Evolutionary conservation across 2,113 vertebrate genomes (phyloP).

Genomic region (Aegotheles bennettii): DNA sequence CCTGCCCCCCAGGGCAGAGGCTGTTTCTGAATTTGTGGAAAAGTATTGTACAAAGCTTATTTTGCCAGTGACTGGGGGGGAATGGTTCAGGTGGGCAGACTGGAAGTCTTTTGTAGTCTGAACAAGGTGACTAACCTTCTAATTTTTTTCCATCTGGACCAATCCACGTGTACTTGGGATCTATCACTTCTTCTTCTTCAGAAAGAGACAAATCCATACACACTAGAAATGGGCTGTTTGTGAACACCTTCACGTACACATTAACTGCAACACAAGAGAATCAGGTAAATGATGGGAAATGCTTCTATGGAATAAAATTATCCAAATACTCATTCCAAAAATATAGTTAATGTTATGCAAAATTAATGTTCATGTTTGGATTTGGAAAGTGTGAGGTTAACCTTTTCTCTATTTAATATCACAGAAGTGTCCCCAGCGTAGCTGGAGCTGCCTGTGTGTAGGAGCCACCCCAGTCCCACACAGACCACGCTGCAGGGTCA

Average conservation of each 20-base stretch:
- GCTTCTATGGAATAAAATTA: neutral
- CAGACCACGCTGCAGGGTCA: accelerated
- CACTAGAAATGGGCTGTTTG: conserved; percentile 62
- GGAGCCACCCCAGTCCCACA: accelerated
- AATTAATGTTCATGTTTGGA: neutral
- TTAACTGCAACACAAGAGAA: conserved; percentile 58
- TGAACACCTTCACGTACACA: conserved; percentile 71
- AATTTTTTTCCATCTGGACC: conserved; percentile 71
- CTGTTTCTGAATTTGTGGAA: neutral
- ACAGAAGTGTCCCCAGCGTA: neutral
- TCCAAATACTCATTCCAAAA: neutral
- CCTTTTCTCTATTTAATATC: neutral
- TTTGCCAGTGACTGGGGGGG: neutral
- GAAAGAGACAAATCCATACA: conserved; percentile 70
- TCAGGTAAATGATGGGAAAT: neutral
- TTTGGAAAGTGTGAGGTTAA: neutral
- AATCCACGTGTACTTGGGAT: conserved; percentile 70
- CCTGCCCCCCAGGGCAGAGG: neutral
- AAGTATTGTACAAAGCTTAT: neutral
- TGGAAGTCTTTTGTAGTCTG: neutral
- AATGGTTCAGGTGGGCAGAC: neutral
- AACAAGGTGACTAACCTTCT: conserved; percentile 57
- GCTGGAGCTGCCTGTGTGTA: neutral
- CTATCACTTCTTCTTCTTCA: conserved; percentile 64
- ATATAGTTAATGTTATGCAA: accelerated